Conservation (phyloP, 1,140 invertebrate species). For the Linepithema humile region DNA sequence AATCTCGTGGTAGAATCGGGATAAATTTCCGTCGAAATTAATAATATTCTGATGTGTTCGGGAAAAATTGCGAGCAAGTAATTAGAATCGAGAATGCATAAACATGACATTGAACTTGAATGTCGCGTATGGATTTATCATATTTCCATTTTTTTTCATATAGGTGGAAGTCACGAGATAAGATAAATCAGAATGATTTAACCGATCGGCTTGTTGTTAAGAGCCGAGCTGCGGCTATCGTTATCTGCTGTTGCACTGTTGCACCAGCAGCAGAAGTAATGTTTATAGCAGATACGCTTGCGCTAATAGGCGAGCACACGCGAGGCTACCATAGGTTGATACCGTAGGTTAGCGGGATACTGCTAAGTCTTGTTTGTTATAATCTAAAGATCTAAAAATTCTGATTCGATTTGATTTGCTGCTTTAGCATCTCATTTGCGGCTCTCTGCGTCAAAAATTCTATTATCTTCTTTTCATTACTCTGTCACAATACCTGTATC, state of each 20-base stretch:
- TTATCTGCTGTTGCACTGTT: conserved; percentile 31
- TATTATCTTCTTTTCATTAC: not conserved
- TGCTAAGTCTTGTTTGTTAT: conserved; percentile 21
- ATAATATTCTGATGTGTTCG: not conserved
- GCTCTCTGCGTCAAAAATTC: not conserved
- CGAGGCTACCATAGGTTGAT: conserved; percentile 16
- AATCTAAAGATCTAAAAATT: conserved; percentile 17
- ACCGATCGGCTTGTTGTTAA: conserved; percentile 35
- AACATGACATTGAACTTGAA: conserved; percentile 35
- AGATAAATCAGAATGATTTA: conserved; percentile 48
- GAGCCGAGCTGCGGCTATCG: conserved; percentile 31
- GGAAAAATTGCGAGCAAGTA: not conserved
- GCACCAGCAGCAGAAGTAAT: conserved; percentile 36
- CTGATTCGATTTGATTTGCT: conserved; percentile 28
- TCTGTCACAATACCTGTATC: no score
- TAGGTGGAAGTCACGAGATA: conserved; percentile 33
- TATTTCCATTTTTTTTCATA: conserved; percentile 1
- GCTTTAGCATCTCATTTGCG: not conserved
- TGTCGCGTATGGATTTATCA: not conserved
- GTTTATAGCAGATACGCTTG: conserved; percentile 43
- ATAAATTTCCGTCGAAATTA: conserved; percentile 30
- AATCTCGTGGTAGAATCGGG: conserved; percentile 37
- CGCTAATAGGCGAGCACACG: conserved; percentile 48
- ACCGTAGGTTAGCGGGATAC: conserved; percentile 27
- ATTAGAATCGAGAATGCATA: not conserved